Percentiles rank a stretch among this genome's conserved stretches.
Conservation (phyloP, 2,113 vertebrate genomes). For the Lipotes vexillifer region DNA sequence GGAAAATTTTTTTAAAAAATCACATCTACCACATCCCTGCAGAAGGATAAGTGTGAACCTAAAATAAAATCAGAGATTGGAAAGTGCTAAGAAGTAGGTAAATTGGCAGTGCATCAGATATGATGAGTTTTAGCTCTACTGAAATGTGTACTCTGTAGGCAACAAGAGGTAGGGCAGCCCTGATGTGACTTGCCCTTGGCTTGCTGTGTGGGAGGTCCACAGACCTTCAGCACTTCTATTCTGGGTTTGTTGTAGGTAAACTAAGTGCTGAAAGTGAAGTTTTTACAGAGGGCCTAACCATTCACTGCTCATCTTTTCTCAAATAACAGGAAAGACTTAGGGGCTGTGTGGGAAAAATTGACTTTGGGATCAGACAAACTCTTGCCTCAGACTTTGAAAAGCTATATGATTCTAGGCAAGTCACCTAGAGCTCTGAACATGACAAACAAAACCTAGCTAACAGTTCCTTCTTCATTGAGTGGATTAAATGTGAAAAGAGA, state of each 20-base stretch:
- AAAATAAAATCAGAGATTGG: not conserved
- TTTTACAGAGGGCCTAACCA: not conserved
- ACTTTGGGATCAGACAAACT: not conserved
- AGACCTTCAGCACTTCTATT: not conserved
- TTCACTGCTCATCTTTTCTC: not conserved
- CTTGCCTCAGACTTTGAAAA: not conserved
- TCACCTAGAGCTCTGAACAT: not conserved
- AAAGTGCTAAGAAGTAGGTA: not conserved
- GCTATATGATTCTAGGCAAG: not conserved
- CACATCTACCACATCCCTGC: not conserved
- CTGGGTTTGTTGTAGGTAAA: not conserved
- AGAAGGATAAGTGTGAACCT: not conserved
- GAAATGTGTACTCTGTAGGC: not conserved
- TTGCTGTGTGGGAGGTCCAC: not conserved
- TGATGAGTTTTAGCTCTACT: not conserved
- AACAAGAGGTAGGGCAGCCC: fast-evolving
- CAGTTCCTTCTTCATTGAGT: not conserved
- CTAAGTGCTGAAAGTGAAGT: not conserved
- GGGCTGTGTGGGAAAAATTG: not conserved
- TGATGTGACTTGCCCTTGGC: no score
- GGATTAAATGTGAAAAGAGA: not conserved
- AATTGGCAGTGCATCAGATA: not conserved
- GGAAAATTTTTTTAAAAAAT: not conserved
- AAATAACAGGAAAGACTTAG: not conserved
- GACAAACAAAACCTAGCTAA: not conserved